Conservation (phyloP, 1,140 invertebrate genomes). For the Harpegnathos saltator region DNA sequence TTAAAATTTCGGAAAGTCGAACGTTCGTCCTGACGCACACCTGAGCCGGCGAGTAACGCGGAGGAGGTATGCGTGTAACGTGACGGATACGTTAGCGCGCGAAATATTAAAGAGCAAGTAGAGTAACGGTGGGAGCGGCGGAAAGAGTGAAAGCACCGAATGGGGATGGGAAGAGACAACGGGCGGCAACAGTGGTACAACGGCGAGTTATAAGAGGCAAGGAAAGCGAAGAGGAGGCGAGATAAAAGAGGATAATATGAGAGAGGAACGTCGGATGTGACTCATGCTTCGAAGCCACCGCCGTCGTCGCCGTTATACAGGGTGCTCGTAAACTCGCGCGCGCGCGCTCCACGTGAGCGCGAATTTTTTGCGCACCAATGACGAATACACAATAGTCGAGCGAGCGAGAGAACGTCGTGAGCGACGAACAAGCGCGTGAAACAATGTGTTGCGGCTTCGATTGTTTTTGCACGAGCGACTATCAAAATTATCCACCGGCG, state of each 20-base stretch:
- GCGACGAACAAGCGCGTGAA: background rate
- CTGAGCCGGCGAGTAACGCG: background rate
- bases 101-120: conserved; percentile 3
- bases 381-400: conserved; percentile 7
- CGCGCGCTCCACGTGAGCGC: background rate
- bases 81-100: background rate
- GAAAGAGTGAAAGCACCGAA: conserved; percentile 20
- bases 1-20: background rate
- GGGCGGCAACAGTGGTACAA: background rate
- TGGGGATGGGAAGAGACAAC: background rate
- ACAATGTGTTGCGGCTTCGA: background rate
- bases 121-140: background rate
- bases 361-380: background rate
- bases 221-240: conserved; percentile 31
- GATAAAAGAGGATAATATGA: conserved; percentile 46
- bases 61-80: background rate
- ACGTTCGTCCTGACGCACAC: no score
- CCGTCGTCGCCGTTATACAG: conserved; percentile 11
- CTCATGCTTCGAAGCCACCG: background rate
- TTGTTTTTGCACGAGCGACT: background rate
- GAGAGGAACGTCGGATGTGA: conserved; percentile 44
- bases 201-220: conserved; percentile 37
- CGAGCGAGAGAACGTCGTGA: no score
- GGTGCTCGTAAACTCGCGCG: conserved; percentile 15
- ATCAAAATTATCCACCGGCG: conserved; percentile 4